Evolutionary conservation across 2,888 invertebrate species (phyloP).

Genomic region (Harmothoe impar): DNA sequence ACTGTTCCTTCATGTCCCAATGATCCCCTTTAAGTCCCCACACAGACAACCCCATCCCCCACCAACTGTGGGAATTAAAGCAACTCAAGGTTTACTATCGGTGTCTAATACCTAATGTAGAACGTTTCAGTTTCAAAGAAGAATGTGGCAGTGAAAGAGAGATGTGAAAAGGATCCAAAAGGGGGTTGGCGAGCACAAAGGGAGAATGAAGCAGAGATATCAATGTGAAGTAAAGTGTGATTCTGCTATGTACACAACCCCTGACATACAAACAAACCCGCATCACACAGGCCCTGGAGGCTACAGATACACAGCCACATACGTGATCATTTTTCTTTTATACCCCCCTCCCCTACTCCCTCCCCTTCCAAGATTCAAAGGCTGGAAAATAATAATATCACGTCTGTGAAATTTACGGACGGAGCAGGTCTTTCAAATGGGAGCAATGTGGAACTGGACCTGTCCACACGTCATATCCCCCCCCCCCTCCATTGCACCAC

Average conservation of each 20-base stretch:
- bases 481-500: too few species aligned
- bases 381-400: conserved; percentile 3
- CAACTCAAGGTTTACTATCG: neutral
- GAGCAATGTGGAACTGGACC: neutral
- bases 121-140: conserved; percentile 5
- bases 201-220: neutral
- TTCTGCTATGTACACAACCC: conserved; percentile 17
- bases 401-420: neutral
- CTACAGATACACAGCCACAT: neutral
- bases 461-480: neutral
- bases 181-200: neutral
- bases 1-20: neutral
- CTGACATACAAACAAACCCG: conserved; percentile 22
- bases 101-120: neutral
- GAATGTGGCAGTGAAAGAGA: neutral
- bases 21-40: neutral
- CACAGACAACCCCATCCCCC: neutral
- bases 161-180: too few species aligned
- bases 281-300: neutral
- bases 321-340: conserved; percentile 24
- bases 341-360: neutral
- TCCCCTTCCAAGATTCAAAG: neutral
- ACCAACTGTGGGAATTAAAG: neutral
- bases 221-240: conserved; percentile 26
- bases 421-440: neutral